Evolutionary conservation across 2,113 vertebrate species (phyloP).

Genomic region (Mola mola): DNA sequence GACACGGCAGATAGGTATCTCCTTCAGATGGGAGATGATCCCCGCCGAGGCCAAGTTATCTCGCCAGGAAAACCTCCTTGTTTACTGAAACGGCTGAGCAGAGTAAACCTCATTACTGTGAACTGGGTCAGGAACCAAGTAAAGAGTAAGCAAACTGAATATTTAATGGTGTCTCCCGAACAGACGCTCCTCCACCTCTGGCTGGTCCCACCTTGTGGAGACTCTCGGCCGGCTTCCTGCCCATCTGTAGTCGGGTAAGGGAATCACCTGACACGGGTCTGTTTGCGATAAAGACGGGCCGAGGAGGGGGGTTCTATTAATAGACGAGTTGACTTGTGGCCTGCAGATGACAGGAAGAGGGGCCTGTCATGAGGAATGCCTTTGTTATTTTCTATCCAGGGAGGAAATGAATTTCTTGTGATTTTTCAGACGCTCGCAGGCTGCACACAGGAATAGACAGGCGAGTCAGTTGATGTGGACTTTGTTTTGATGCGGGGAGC

Average conservation of each 20-base stretch:
- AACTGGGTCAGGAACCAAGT: constrained; percentile 78
- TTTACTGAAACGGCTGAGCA: constrained; percentile 77
- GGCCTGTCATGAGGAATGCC: constrained; percentile 87
- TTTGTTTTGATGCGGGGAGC: constrained; percentile 2
- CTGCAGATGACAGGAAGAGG: constrained; percentile 94
- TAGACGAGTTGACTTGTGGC: constrained; percentile 87
- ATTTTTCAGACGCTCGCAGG: constrained; percentile 81
- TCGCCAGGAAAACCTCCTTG: constrained; percentile 69
- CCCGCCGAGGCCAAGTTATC: constrained; percentile 59
- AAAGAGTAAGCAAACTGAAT: constrained; percentile 77
- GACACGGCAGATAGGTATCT: constrained; percentile 65
- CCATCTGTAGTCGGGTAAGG: constrained; percentile 80
- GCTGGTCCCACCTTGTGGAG: constrained; percentile 33
- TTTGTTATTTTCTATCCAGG: constrained; percentile 83
- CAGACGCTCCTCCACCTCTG: not conserved
- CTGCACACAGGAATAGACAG: constrained; percentile 24
- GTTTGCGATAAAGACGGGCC: constrained; percentile 80
- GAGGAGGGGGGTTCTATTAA: constrained; percentile 69
- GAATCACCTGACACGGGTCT: constrained; percentile 91
- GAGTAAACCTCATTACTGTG: constrained; percentile 79
- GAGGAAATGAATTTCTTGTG: constrained; percentile 92
- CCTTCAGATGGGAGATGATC: constrained; percentile 62
- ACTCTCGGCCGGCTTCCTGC: constrained; percentile 62
- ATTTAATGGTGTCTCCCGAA: constrained; percentile 69
- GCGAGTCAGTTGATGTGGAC: constrained; percentile 77